Evolutionary conservation across 2,888 invertebrate genomes (phyloP).

Genomic region (Vandiemenella viatica): DNA sequence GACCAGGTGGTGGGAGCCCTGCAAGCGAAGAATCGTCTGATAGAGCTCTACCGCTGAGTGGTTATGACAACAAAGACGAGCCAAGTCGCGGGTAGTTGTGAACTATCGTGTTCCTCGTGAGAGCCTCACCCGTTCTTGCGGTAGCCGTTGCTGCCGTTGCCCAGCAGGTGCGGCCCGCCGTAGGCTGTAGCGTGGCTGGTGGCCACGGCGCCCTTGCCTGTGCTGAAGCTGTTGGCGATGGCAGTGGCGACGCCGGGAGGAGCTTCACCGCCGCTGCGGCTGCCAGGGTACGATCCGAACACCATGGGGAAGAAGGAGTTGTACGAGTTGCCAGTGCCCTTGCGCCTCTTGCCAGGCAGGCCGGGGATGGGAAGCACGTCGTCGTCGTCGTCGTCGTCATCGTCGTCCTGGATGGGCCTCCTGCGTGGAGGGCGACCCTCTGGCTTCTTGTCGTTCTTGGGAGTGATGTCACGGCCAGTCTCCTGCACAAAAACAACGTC

Average conservation of each 20-base stretch:
- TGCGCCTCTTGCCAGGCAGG: slow-evolving; percentile 15
- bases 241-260: slow-evolving; percentile 29
- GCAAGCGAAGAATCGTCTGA: no score
- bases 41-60: no score
- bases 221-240: slow-evolving; percentile 17
- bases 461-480: no score
- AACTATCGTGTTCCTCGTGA: background rate
- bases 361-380: slow-evolving; percentile 19
- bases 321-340: slow-evolving; percentile 28
- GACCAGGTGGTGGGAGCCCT: no score
- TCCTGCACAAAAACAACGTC: no score
- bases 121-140: slow-evolving; percentile 7
- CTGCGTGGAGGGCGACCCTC: background rate
- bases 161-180: slow-evolving; percentile 9
- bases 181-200: slow-evolving; percentile 15
- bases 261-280: slow-evolving; percentile 24
- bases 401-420: slow-evolving; percentile 28
- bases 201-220: slow-evolving; percentile 14
- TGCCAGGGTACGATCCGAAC: slow-evolving; percentile 32
- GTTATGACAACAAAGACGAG: no score
- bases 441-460: background rate
- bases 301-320: slow-evolving; percentile 54
- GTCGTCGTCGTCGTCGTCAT: slow-evolving; percentile 29
- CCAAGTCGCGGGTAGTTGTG: no score
- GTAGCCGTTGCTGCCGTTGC: background rate